Evolutionary conservation across 37 sponge, comb jelly and placozoan genomes (phyloP), one percentile per base, ranked within the genome.

Genomic region (Hormiphora californensis): DNA sequence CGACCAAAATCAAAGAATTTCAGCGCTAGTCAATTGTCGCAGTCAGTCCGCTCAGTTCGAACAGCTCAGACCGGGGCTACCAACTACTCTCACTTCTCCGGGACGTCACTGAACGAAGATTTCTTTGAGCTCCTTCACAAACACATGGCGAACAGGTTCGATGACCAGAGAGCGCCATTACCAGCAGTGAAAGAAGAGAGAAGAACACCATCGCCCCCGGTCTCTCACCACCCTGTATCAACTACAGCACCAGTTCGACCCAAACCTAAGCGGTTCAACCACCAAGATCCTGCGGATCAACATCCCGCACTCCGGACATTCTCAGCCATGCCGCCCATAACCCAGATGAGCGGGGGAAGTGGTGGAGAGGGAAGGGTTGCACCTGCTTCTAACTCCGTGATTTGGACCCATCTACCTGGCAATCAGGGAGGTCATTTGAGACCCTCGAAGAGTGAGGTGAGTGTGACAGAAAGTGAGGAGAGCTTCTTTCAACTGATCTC

Each of bases 401-500:
- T 73, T 0, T 73, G 81, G 81, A 73, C 81, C n/a, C 81, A 33
- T 43, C 61, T 57, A 30, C 61, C 5, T 30, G 43, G 81, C 46
- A 41, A 33, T 4, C 35, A 73, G 44, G 43, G 81, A 25, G 25
- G 38, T 4, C 35, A 73, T 22, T 28, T 73, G 17, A 33, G 46
- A 11, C 46, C 21, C 19, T 43, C 81, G 22, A 43, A 43, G 23
- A 73, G 81, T 40, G 11, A 73, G 9, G 81, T 73, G 41, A 73
- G 81, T 36, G 81, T 73, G 3, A 73, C 81, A 17, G 81, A 73
- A 36, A 73, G 81, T 73, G 81, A 73, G 81, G 81, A 73, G 46
- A 73, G 81, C 46, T 73, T 73, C 81, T 73, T 73, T 39, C 81
- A 73, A 46, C 81, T 73, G 23, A 73, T 73, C 2, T 73, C 81